These are phyloP conservation scores for Tokudaia tokunoshimensis DNA, from an alignment of 2,797 vertebrate species.

Conservation along the genomic window DNA sequence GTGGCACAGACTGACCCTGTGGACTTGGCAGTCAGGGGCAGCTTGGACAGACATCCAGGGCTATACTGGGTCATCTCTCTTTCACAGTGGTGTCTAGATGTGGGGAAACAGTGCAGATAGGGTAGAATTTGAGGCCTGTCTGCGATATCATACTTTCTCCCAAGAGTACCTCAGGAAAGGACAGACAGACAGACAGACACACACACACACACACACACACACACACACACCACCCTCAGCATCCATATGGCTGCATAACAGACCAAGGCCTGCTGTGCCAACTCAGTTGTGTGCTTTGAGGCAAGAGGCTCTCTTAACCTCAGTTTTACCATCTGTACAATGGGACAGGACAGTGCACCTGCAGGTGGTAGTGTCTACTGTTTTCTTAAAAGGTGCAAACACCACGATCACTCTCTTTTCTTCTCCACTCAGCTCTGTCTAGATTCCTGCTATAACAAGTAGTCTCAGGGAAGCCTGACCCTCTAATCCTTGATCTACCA, in stretches of 20 bases:
- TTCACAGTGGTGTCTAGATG: not conserved
- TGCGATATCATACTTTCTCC: not conserved
- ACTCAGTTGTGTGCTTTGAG: not conserved
- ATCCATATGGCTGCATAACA: not conserved
- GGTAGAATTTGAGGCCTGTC: not conserved
- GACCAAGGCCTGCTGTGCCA: not conserved
- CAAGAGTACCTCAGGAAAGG: not conserved
- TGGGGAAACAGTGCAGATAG: not conserved
- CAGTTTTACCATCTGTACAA: not conserved
- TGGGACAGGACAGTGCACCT: rapidly evolving
- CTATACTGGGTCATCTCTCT: not conserved
- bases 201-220: too few species aligned
- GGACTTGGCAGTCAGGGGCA: rapidly evolving
- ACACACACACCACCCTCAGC: rapidly evolving
- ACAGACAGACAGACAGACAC: too few species aligned
- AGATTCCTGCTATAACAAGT: not conserved
- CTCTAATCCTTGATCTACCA: not conserved
- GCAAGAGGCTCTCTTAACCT: not conserved
- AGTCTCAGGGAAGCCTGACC: not conserved
- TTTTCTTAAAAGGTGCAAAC: not conserved
- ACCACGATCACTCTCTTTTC: rapidly evolving
- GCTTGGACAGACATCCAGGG: not conserved
- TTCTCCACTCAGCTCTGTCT: too few species aligned
- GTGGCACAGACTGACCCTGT: not conserved
- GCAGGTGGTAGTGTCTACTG: rapidly evolving